Percentiles rank a stretch among this genome's conserved stretches.
Evolutionary conservation across 2,797 vertebrate genomes (phyloP).

Genomic region (Pseudocheirus occidentalis): DNA sequence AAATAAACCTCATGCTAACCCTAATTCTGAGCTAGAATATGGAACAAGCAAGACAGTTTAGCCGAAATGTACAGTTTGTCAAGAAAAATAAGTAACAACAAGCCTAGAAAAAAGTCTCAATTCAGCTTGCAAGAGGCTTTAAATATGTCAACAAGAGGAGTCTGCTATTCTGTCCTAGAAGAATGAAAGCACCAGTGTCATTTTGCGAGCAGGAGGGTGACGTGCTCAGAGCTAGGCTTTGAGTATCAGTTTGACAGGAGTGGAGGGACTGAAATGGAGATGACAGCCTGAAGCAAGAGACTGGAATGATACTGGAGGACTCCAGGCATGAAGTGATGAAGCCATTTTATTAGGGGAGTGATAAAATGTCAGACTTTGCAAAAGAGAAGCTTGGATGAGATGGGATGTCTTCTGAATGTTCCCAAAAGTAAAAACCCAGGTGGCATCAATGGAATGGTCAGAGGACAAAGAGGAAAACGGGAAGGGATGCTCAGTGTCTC

Average conservation of each 20-base stretch:
- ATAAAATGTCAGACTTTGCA: not conserved
- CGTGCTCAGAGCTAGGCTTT: not conserved
- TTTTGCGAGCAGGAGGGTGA: not conserved
- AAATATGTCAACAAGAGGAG: not conserved
- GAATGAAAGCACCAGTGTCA: not conserved
- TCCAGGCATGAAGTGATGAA: not conserved
- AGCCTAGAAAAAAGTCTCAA: not conserved
- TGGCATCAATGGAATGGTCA: not conserved
- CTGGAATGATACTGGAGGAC: not conserved
- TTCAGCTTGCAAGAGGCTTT: not conserved
- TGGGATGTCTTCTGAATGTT: not conserved
- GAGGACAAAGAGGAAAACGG: not conserved
- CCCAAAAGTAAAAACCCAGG: not conserved
- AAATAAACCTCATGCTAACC: not conserved
- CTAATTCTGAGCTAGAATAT: not conserved
- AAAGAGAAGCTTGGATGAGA: not conserved
- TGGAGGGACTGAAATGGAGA: not conserved
- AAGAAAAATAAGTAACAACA: not conserved
- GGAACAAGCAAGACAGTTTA: not conserved
- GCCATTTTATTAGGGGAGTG: not conserved
- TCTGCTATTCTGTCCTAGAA: not conserved
- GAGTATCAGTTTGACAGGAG: not conserved
- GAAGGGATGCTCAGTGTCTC: not conserved
- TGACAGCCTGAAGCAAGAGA: not conserved
- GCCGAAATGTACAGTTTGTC: not conserved